A percentile compares a stretch with the other conserved stretches of the same genome.
Evolutionary conservation across 1,140 invertebrate species (phyloP).

Genomic region (Sminthurides bifidus): DNA sequence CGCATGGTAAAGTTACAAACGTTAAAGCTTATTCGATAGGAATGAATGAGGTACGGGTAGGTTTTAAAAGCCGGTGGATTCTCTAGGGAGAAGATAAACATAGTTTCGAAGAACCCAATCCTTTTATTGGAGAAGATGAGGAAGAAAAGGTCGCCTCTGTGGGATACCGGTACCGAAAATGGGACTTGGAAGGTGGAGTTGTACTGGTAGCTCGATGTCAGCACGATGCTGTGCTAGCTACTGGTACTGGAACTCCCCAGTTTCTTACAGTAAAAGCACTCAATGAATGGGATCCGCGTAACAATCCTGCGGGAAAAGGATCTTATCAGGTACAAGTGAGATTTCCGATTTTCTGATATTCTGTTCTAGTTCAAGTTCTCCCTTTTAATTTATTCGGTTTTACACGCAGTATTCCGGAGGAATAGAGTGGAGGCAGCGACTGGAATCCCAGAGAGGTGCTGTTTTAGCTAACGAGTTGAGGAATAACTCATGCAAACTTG

Average conservation of each 20-base stretch:
- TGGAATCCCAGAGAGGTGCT: constrained; percentile 93
- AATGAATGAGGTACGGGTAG: background rate
- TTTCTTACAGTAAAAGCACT: constrained; percentile 94
- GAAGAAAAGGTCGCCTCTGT: constrained; percentile 82
- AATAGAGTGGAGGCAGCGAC: constrained; percentile 94
- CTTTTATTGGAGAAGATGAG: constrained; percentile 85
- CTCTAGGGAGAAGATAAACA: constrained; percentile 62
- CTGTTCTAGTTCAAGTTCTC: constrained; percentile 1
- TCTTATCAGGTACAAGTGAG: background rate
- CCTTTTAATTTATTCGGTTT: constrained; percentile 39
- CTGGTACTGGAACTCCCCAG: constrained; percentile 81
- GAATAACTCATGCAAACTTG: constrained; percentile 97
- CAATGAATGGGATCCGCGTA: constrained; percentile 97
- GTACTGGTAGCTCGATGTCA: constrained; percentile 87
- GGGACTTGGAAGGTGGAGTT: constrained; percentile 87
- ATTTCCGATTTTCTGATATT: constrained; percentile 1
- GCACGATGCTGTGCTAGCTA: constrained; percentile 86
- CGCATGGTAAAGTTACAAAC: constrained; percentile 41
- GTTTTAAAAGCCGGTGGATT: background rate
- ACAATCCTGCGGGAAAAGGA: too few species aligned
- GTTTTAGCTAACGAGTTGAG: constrained; percentile 95
- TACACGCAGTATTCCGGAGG: constrained; percentile 70
- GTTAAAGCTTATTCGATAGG: background rate
- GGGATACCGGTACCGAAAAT: constrained; percentile 92
- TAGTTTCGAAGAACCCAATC: constrained; percentile 84